phyloP scores from a whole-genome alignment of 1,140 invertebrate genomes.

The Drosophila melanica region DNA sequence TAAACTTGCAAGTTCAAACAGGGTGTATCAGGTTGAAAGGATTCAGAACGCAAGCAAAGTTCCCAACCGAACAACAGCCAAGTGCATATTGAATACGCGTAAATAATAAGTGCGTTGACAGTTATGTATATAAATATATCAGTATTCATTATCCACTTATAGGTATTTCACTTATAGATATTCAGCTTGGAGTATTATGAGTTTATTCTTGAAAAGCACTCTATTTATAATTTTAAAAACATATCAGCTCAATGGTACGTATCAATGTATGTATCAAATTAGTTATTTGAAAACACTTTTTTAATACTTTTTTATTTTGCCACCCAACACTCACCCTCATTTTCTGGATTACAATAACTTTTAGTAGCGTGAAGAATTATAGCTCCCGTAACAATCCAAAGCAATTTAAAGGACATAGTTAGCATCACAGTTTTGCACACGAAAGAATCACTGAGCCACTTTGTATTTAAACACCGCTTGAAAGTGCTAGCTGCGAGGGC shows the following conservation, averaged over 20 bases:
- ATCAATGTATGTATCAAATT: too few relatives aligned
- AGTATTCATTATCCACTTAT: not conserved
- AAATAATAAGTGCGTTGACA: not conserved
- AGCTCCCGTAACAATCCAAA: slow-evolving; percentile 11
- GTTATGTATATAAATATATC: not conserved
- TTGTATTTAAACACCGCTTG: not conserved
- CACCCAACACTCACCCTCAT: slow-evolving; percentile 32
- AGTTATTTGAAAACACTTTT: not conserved
- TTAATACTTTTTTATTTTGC: not conserved
- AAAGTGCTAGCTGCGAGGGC: slow-evolving; percentile 5
- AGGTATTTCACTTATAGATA: too few relatives aligned
- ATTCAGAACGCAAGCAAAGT: not conserved
- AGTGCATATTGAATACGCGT: not conserved
- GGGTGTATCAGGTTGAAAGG: not conserved
- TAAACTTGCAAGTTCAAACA: slow-evolving; percentile 14
- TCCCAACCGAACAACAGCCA: not conserved
- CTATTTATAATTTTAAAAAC: too few relatives aligned
- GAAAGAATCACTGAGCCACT: slow-evolving; percentile 13
- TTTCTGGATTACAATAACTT: slow-evolving; percentile 17
- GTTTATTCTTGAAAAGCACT: too few relatives aligned
- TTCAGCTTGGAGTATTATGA: too few relatives aligned
- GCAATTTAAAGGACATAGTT: slow-evolving; percentile 10
- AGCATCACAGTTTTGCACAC: slow-evolving; percentile 12
- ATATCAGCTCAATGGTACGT: too few relatives aligned
- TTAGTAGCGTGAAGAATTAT: not conserved